Conservation (phyloP, 2,888 invertebrate genomes). For the Hyposoter didymator region DNA sequence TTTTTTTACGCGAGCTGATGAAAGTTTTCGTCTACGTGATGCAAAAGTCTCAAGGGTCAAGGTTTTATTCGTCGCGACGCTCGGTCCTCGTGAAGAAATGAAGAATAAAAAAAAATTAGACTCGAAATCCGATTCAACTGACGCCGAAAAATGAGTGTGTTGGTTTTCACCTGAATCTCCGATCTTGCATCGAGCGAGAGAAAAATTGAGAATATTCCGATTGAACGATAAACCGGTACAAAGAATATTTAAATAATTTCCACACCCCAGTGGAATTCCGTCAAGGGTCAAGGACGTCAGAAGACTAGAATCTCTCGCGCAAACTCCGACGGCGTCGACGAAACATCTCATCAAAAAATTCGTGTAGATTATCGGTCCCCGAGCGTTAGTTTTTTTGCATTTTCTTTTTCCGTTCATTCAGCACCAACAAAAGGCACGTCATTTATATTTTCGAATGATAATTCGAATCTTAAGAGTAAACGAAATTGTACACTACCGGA, state of each 20-base stretch:
- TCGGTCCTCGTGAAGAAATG: too few species aligned
- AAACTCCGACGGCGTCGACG: slow-evolving; percentile 72
- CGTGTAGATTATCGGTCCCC: slow-evolving; percentile 71
- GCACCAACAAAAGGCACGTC: background rate
- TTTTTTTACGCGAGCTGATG: too few species aligned
- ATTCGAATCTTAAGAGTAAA: background rate
- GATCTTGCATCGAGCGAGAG: slow-evolving; percentile 71
- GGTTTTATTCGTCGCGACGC: too few species aligned
- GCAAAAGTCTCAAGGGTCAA: too few species aligned
- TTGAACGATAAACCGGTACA: slow-evolving; percentile 70
- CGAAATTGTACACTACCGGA: slow-evolving; percentile 70
- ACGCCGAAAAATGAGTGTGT: background rate
- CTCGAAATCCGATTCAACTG: background rate
- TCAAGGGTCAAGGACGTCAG: slow-evolving; percentile 72
- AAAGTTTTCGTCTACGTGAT: too few species aligned
- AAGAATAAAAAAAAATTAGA: background rate
- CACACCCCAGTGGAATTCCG: slow-evolving; percentile 72
- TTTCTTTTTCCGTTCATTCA: slow-evolving; percentile 7
- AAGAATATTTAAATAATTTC: slow-evolving; percentile 71
- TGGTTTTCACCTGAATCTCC: slow-evolving; percentile 70
- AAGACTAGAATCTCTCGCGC: slow-evolving; percentile 64
- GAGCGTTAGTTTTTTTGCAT: slow-evolving; percentile 19
- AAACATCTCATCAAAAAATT: slow-evolving; percentile 73
- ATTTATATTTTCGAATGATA: background rate
- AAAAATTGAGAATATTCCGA: slow-evolving; percentile 67